Evolutionary conservation across 1,140 invertebrate genomes (phyloP), one percentile per base, ranked within the genome.

Genomic region (Dysdera silvatica): DNA sequence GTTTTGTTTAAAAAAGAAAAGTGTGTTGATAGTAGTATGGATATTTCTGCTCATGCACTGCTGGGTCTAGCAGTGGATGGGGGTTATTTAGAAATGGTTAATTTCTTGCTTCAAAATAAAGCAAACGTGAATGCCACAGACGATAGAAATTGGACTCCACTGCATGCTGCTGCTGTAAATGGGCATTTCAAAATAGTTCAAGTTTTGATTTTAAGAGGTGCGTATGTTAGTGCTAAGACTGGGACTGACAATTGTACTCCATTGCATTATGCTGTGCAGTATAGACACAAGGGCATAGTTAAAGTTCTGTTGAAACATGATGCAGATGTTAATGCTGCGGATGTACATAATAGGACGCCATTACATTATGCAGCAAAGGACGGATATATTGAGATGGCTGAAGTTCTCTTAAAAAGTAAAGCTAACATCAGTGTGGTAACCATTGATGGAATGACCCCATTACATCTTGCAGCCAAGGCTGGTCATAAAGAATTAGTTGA

Each of bases 311-410:
- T 1, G 91, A 95, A 48, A 16, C 26, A 48, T 20, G 18, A 16
- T 14, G 55, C 55, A 32, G 35, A 48, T 3, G 23, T 58, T n/a
- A 48, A 58, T 32, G 28, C 29, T 35, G 41, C 23, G 10, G 55
- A 58, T 14, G 18, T 6, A 18, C 43, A 45, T 20, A n/a, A n/a
- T n/a, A n/a, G n/a, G n/a, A n/a, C n/a, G 1, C 28, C 55, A n/a
- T 58, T 58, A 24, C 37, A 45, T 12, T 24, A n/a, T 73, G 84
- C 86, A 14, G 84, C 87, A 14, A 98, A 96, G 72, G 89, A 95
- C 72, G 94, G 96, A 69, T 89, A 96, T 75, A 82, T 95, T 2
- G 92, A 95, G 76, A 84, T 95, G 74, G 94, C 91, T 76, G 92
- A 91, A 77, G 79, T 92, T 45, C 76, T 95, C 4, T 74, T 95